Percentiles rank a stretch among this genome's conserved stretches.
phyloP scores from a whole-genome alignment of 2,113 vertebrate species.

The Cinclus cinclus region DNA sequence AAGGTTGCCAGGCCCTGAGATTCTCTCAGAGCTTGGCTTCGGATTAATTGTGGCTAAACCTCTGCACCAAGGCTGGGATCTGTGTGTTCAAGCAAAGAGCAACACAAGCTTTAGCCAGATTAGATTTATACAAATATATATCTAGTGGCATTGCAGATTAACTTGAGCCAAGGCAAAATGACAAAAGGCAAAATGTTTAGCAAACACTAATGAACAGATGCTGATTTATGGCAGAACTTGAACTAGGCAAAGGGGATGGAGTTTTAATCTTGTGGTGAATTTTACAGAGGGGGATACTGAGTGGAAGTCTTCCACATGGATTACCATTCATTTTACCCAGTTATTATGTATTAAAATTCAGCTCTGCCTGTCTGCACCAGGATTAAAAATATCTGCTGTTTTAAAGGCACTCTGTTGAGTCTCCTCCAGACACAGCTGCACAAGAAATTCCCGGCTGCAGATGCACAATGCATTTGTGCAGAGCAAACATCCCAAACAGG shows the following conservation, averaged over 20 bases:
- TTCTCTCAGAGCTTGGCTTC: not conserved
- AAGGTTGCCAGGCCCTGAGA: not conserved
- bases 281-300: not conserved
- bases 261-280: not conserved
- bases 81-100: not conserved
- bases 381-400: not conserved
- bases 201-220: not conserved
- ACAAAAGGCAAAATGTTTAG: conserved; percentile 17
- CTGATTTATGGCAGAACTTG: not conserved
- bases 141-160: not conserved
- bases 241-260: not conserved
- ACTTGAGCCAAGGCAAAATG: not conserved
- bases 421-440: not conserved
- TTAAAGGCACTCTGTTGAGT: not conserved
- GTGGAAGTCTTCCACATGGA: not conserved
- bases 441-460: conserved; percentile 24
- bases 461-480: not conserved
- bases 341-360: conserved; percentile 9
- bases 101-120: not conserved
- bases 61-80: not conserved
- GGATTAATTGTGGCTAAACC: not conserved
- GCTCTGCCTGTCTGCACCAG: not conserved
- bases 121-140: not conserved
- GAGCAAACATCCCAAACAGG: not conserved
- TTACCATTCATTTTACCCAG: not conserved